Conservation (phyloP, 2,797 vertebrate genomes). For the Tadarida brasiliensis region DNA sequence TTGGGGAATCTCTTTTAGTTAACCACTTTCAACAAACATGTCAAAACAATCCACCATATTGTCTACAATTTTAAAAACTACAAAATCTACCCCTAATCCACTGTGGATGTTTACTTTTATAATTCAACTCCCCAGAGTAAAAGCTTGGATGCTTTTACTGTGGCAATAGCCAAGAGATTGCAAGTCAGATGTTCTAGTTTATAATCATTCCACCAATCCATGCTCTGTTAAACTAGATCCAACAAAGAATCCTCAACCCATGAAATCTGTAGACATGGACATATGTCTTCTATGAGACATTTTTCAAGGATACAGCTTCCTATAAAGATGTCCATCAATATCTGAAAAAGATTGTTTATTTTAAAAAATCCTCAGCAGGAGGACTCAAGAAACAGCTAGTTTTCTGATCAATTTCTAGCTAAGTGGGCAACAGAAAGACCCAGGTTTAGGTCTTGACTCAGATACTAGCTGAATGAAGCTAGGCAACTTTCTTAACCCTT, state of each 20-base stretch:
- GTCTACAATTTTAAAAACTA: slow-evolving; percentile 46
- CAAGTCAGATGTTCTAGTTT: not conserved
- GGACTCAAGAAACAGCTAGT: not conserved
- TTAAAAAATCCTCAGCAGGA: not conserved
- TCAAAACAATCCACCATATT: not conserved
- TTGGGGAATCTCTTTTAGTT: slow-evolving; percentile 20
- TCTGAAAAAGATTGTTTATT: not conserved
- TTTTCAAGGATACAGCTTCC: not conserved
- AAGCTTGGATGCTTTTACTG: not conserved
- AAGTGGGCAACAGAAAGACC: not conserved
- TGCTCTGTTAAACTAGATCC: not conserved
- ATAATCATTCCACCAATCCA: slow-evolving; percentile 2
- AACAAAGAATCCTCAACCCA: not conserved
- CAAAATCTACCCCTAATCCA: not conserved
- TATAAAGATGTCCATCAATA: not conserved
- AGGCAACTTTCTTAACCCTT: not conserved
- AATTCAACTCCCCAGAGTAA: not conserved
- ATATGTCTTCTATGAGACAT: not conserved
- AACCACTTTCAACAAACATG: slow-evolving; percentile 9
- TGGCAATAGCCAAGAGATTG: slow-evolving; percentile 15
- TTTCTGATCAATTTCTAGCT: not conserved
- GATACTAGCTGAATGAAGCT: not conserved
- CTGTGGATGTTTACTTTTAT: not conserved
- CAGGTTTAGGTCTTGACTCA: not conserved
- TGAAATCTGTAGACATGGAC: not conserved